Conservation (phyloP, 2,113 vertebrate genomes). For the rabbit (Oryctolagus cuniculus) region DNA sequence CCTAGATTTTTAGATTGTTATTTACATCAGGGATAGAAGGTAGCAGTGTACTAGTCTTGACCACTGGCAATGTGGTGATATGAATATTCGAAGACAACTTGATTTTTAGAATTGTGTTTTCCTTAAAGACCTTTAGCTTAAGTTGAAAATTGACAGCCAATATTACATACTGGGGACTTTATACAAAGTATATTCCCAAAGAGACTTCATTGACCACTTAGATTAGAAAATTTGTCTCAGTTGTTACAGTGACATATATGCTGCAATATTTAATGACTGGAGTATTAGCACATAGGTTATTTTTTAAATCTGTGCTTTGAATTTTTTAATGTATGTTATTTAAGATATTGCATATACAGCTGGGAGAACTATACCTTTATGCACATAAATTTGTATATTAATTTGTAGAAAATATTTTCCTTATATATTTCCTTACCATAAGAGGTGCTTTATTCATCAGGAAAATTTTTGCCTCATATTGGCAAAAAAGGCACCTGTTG, state of each 20-base stretch:
- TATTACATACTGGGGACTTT: conserved; percentile 63
- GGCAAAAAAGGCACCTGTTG: conserved; percentile 65
- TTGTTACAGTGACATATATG: conserved; percentile 76
- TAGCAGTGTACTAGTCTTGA: neutral
- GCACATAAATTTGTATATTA: conserved; percentile 79
- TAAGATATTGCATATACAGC: conserved; percentile 64
- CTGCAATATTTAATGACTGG: conserved; percentile 84
- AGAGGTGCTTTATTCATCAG: conserved; percentile 80
- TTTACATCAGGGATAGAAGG: neutral
- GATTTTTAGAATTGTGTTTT: conserved; percentile 29
- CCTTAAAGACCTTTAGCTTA: conserved; percentile 64
- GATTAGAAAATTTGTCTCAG: conserved; percentile 70
- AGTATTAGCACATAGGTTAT: conserved; percentile 69
- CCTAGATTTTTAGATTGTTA: neutral
- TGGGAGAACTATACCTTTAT: conserved; percentile 75
- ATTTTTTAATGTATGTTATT: conserved; percentile 78
- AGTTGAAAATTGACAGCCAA: conserved; percentile 54
- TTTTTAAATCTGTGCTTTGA: conserved; percentile 79
- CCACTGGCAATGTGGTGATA: neutral
- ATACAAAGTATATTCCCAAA: conserved; percentile 85
- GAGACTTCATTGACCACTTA: conserved; percentile 78
- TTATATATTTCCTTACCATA: conserved; percentile 79
- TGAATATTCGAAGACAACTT: neutral
- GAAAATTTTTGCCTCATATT: conserved; percentile 79
- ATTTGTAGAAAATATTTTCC: conserved; percentile 80